Conservation (phyloP, 2,797 vertebrate genomes). For the Myoxocephalus aenaeus region DNA sequence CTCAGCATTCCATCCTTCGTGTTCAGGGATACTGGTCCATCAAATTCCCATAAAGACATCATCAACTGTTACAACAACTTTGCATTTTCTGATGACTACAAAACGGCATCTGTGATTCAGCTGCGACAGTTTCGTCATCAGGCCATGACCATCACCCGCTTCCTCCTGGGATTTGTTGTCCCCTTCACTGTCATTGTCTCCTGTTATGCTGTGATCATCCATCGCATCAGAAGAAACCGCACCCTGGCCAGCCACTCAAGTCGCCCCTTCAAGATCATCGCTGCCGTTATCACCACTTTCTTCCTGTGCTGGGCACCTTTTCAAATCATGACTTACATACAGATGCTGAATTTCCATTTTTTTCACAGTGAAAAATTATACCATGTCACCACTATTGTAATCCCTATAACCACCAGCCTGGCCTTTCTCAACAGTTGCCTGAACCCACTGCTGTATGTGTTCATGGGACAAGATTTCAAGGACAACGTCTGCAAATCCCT, state of each 20-base stretch:
- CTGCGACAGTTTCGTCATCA: conserved; percentile 81
- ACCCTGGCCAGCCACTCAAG: conserved; percentile 83
- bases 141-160: conserved; percentile 84
- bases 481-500: conserved; percentile 86
- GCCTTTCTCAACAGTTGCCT: conserved; percentile 87
- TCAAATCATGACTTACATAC: conserved; percentile 86
- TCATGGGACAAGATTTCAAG: conserved; percentile 88
- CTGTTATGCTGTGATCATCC: conserved; percentile 87
- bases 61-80: conserved; percentile 90
- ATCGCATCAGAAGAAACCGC: conserved; percentile 83
- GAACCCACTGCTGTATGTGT: conserved; percentile 88
- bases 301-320: conserved; percentile 94
- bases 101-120: conserved; percentile 38
- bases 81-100: conserved; percentile 81
- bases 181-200: conserved; percentile 88
- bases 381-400: conserved; percentile 73
- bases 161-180: conserved; percentile 87
- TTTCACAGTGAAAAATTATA: conserved; percentile 73
- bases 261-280: conserved; percentile 90
- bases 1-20: conserved; percentile 87
- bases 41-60: conserved; percentile 57
- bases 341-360: conserved; percentile 68
- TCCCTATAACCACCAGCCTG: conserved; percentile 82
- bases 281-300: conserved; percentile 87
- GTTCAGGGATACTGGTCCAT: conserved; percentile 84